phyloP scores from a whole-genome alignment of 2,113 vertebrate species.

The Saguinus imperator region DNA sequence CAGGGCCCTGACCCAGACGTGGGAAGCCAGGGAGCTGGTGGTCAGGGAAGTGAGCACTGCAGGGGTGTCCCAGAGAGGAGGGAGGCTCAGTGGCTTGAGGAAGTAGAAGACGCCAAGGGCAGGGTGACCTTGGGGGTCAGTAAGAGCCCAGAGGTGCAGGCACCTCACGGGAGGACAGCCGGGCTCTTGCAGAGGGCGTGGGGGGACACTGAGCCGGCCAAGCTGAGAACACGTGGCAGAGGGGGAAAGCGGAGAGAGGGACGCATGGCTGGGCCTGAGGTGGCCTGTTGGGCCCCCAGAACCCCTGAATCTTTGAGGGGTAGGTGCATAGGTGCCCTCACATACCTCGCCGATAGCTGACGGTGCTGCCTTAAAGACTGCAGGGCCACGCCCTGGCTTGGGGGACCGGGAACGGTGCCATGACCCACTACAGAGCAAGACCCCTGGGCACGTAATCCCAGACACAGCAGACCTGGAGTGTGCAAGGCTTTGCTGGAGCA shows the following conservation, averaged over 20 bases:
- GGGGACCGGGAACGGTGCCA: neutral
- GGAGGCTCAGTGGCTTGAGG: neutral
- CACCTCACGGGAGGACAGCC: neutral
- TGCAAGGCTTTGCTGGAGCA: neutral
- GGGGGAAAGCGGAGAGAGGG: neutral
- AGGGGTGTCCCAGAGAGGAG: neutral
- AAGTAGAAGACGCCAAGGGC: neutral
- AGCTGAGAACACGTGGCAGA: neutral
- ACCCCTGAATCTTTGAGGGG: neutral
- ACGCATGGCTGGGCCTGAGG: neutral
- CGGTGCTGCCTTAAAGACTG: neutral
- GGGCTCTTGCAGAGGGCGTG: neutral
- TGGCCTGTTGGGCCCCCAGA: neutral
- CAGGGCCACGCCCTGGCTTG: neutral
- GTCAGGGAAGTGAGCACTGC: neutral
- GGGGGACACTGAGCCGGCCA: neutral
- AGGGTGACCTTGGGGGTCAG: neutral
- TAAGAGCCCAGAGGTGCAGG: neutral
- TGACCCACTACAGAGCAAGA: neutral
- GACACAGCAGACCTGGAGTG: neutral
- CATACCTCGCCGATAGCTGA: rapidly evolving
- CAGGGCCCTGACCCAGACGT: neutral
- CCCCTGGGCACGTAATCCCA: neutral
- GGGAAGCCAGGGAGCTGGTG: neutral
- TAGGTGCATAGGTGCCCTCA: neutral